Evolutionary conservation across 1,140 invertebrate species (phyloP), one percentile per base, ranked within the genome.

Genomic region (Aphidius gifuensis): DNA sequence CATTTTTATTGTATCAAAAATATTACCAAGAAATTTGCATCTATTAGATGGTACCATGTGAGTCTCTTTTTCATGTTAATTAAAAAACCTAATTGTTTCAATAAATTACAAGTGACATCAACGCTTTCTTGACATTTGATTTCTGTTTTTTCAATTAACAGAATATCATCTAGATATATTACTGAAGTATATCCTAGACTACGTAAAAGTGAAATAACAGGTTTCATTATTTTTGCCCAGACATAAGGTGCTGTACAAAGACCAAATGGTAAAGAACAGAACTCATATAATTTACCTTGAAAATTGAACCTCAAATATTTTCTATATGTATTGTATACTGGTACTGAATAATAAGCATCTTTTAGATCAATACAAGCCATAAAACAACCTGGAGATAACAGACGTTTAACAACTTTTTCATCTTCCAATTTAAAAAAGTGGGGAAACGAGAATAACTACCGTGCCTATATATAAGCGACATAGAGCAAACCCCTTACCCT

Each of bases 171-270:
- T 21, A 64, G 42, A 50, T 64, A 60, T 16, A 64, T 32, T 3
- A 64, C 58, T n/a, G 58, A 51, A 0, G 42, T 39, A 32, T 48
- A 42, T 6, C 58, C 58, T 39, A 50, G 44, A 9, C 51, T 9
- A 48, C 62, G 9, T 5, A 65, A 38, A 39, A 46, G 53, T 6
- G 11, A 40, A 38, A 64, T 54, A 39, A 72, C 64, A 0, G 69
- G 70, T 62, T 66, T 67, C 64, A 70, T 59, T 9, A 72, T 38
- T 61, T 72, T 72, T 40, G 69, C 71, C 54, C 68, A 72, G 5
- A 64, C 40, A 57, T 64, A 67, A 40, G 68, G 68, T 9, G 62
- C 65, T 1, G 51, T 58, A 39, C 32, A 54, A 6, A 62, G 45
- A 4, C 64, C 64, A 46, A 62, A 66, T 3, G 64, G 57, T 32